Percentiles rank a stretch among this genome's conserved stretches.
phyloP scores from a whole-genome alignment of 2,113 vertebrate genomes.

The Phrynosoma platyrhinos region DNA sequence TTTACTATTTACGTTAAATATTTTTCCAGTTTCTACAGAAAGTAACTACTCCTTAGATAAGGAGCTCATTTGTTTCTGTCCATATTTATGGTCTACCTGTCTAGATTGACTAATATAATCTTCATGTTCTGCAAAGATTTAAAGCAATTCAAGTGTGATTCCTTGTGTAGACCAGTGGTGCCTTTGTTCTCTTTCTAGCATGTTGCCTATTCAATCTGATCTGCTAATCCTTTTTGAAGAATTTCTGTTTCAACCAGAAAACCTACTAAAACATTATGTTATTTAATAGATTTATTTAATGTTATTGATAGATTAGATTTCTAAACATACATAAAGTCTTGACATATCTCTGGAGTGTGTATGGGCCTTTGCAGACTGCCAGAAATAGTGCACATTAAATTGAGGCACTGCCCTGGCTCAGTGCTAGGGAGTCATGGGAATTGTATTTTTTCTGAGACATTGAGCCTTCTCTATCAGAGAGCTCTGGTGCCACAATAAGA shows the following conservation, averaged over 20 bases:
- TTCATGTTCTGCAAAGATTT: neutral
- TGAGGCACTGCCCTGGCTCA: too few relatives aligned
- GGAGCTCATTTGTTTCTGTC: neutral
- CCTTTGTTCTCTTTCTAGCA: constrained; percentile 36
- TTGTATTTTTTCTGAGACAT: too few relatives aligned
- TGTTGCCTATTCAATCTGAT: constrained; percentile 9
- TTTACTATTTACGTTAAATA: constrained; percentile 1
- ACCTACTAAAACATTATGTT: neutral
- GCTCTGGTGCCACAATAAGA: too few relatives aligned
- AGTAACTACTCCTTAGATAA: neutral
- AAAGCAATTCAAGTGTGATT: constrained; percentile 4
- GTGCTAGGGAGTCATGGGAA: too few relatives aligned
- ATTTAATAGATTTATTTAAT: neutral
- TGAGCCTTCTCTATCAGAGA: too few relatives aligned
- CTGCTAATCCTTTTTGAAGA: constrained; percentile 46
- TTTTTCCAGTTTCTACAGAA: neutral
- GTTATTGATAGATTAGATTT: neutral
- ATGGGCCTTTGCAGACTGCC: too few relatives aligned
- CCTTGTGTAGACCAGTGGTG: constrained; percentile 3
- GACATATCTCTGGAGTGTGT: neutral
- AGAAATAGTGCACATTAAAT: too few relatives aligned
- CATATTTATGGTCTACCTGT: neutral
- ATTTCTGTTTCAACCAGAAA: constrained; percentile 41
- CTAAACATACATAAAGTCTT: neutral
- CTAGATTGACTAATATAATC: neutral